Conservation (phyloP, 2,888 invertebrate genomes). For the Mycalesis mineus region DNA sequence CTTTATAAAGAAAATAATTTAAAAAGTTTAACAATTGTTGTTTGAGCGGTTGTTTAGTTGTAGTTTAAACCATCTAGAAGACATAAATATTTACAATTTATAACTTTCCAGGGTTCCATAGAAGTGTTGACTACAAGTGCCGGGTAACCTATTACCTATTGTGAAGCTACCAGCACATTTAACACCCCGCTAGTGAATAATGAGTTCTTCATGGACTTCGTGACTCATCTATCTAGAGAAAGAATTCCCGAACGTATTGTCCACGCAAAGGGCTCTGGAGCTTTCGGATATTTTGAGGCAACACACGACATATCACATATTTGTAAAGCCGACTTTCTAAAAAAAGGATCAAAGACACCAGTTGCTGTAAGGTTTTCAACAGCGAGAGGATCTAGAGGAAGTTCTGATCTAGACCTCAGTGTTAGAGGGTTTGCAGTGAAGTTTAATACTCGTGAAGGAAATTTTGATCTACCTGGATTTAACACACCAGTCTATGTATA, state of each 20-base stretch:
- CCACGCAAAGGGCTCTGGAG: background rate
- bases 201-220: slow-evolving; percentile 83
- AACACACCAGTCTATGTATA: background rate
- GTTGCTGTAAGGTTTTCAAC: background rate
- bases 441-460: background rate
- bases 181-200: slow-evolving; percentile 89
- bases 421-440: background rate
- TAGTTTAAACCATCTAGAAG: no score
- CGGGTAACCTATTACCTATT: slow-evolving; percentile 87
- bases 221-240: slow-evolving; percentile 71
- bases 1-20: no score
- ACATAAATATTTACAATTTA: background rate
- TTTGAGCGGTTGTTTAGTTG: no score
- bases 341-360: background rate
- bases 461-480: background rate
- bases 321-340: background rate
- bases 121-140: slow-evolving; percentile 83
- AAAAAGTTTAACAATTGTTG: no score
- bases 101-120: slow-evolving; percentile 56
- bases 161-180: slow-evolving; percentile 82
- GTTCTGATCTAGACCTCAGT: background rate
- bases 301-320: background rate
- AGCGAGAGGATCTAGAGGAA: background rate
- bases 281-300: background rate
- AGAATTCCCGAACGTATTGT: background rate